A percentile compares a stretch with the other conserved stretches of the same genome.
Conservation (phyloP, 2,797 vertebrate species). For the Poliocrania exsul region DNA sequence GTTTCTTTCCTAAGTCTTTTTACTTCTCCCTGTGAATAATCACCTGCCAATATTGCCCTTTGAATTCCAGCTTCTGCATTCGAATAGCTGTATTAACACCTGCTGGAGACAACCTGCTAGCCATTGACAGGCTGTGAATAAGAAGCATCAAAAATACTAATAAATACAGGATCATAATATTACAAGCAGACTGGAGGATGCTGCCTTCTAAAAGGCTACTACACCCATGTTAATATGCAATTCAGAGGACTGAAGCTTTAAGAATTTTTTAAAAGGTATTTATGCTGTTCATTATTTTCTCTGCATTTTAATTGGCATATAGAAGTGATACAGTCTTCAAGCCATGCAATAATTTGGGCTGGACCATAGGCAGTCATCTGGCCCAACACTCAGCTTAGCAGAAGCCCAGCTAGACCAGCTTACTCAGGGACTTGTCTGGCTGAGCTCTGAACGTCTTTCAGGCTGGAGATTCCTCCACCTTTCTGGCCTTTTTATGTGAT, state of each 20-base stretch:
- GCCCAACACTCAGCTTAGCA: background rate
- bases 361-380: background rate
- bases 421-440: background rate
- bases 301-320: background rate
- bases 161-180: background rate
- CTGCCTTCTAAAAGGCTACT: background rate
- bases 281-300: background rate
- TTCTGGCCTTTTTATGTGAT: background rate
- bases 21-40: background rate
- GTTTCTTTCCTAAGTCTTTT: background rate
- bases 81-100: conserved; percentile 24
- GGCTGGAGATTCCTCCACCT: background rate
- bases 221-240: background rate
- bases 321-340: background rate
- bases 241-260: background rate
- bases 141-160: background rate
- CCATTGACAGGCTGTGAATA: background rate
- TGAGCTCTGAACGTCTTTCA: background rate
- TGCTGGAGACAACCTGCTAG: background rate
- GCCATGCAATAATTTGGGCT: background rate
- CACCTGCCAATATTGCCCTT: background rate
- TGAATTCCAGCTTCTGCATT: conserved; percentile 14
- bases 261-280: background rate
- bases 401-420: background rate
- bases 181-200: background rate